Conservation (phyloP, 2,888 invertebrate genomes). For the Horisme vitalbata region DNA sequence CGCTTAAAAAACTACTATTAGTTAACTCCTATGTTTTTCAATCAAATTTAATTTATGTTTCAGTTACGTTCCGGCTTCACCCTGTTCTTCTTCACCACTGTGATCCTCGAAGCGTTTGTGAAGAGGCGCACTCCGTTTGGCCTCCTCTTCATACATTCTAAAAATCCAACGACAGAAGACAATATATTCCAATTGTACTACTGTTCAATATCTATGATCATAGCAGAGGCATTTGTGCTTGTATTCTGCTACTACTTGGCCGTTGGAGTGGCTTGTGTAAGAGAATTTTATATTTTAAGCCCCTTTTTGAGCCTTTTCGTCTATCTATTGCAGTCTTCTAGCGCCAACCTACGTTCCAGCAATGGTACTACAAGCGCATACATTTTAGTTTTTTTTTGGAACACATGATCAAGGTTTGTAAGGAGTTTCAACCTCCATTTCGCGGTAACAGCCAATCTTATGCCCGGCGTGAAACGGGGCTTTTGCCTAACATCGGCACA, state of each 20-base stretch:
- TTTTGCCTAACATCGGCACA: too few relatives aligned
- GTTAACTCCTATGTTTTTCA: too few relatives aligned
- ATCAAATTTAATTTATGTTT: conserved; percentile 14
- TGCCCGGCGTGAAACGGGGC: too few relatives aligned
- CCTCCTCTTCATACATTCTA: conserved; percentile 13
- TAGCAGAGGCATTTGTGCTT: conserved; percentile 40
- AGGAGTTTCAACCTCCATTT: too few relatives aligned
- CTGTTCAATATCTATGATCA: conserved; percentile 33
- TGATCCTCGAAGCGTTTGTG: conserved; percentile 38
- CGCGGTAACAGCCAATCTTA: too few relatives aligned
- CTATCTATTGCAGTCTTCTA: too few relatives aligned
- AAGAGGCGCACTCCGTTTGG: conserved; percentile 25
- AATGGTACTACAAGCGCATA: too few relatives aligned
- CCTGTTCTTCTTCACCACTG: conserved; percentile 38
- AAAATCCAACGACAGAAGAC: not conserved
- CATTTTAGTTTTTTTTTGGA: too few relatives aligned
- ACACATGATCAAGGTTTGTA: too few relatives aligned
- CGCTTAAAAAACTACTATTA: too few relatives aligned
- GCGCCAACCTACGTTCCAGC: too few relatives aligned
- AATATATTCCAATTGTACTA: conserved; percentile 33
- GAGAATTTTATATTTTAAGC: conserved; percentile 5
- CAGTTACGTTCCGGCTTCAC: conserved; percentile 47
- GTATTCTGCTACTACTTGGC: conserved; percentile 35
- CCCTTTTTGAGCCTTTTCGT: too few relatives aligned
- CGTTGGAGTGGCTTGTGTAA: conserved; percentile 40